Conservation (phyloP, 2,797 vertebrate species). For the Lepilemur ruficaudatus region DNA sequence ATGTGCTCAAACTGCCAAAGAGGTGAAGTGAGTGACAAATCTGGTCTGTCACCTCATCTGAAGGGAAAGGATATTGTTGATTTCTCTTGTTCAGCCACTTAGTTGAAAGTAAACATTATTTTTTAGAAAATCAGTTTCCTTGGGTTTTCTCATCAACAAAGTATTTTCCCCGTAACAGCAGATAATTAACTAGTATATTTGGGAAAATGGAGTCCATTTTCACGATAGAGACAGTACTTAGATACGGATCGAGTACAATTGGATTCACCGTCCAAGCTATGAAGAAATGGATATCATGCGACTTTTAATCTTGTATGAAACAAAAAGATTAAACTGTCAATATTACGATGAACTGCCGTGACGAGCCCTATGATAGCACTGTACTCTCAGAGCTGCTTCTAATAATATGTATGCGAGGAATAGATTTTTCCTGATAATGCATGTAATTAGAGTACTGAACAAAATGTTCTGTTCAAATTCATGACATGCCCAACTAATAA, state of each 20-base stretch:
- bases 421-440: constrained; percentile 85
- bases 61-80: background rate
- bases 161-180: constrained; percentile 54
- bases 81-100: constrained; percentile 23
- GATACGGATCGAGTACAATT: constrained; percentile 77
- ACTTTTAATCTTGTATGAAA: constrained; percentile 85
- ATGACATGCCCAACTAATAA: constrained; percentile 86
- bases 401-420: constrained; percentile 81
- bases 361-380: constrained; percentile 79
- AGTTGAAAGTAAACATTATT: constrained; percentile 56
- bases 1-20: background rate
- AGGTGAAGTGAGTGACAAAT: background rate
- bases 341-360: constrained; percentile 82
- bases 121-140: constrained; percentile 61
- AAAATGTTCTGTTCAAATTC: constrained; percentile 86
- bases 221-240: constrained; percentile 74
- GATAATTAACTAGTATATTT: constrained; percentile 80
- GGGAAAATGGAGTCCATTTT: constrained; percentile 78
- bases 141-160: constrained; percentile 70
- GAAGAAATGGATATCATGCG: constrained; percentile 67
- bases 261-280: constrained; percentile 73
- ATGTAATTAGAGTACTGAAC: constrained; percentile 89
- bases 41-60: background rate
- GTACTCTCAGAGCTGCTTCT: constrained; percentile 65
- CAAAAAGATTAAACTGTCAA: constrained; percentile 86